A percentile compares a stretch with the other conserved stretches of the same genome.
Evolutionary conservation across 2,113 vertebrate species (phyloP).

Genomic region (Oostethus manadensis): DNA sequence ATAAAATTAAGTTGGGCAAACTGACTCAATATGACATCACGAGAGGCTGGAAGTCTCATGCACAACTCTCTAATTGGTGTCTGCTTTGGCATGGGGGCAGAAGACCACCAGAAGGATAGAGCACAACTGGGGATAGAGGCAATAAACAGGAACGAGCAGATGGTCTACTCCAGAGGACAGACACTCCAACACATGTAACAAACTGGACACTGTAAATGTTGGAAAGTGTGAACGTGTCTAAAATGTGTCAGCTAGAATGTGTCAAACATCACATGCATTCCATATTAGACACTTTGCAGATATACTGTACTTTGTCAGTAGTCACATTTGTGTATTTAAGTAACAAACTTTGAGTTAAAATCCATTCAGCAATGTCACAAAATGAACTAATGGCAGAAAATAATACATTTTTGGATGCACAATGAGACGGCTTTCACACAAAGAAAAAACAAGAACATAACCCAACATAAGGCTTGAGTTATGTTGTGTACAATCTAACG

Average conservation of each 20-base stretch:
- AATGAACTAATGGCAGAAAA: too few species aligned
- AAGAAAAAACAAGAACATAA: not conserved
- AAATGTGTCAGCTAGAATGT: not conserved
- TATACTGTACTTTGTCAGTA: not conserved
- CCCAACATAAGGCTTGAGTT: not conserved
- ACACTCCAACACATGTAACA: constrained; percentile 54
- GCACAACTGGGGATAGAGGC: constrained; percentile 69
- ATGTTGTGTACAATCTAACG: not conserved
- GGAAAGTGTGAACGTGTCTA: constrained; percentile 6
- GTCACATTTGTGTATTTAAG: too few species aligned
- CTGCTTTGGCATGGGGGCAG: constrained; percentile 69
- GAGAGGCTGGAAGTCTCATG: constrained; percentile 61
- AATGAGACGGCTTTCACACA: not conserved
- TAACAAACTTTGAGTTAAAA: too few species aligned
- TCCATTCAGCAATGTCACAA: too few species aligned
- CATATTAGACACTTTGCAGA: not conserved
- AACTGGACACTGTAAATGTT: constrained; percentile 60
- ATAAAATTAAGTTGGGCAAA: constrained; percentile 30
- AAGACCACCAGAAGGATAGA: constrained; percentile 72
- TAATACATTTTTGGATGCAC: not conserved
- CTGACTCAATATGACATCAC: constrained; percentile 56
- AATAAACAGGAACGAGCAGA: constrained; percentile 72
- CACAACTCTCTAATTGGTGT: constrained; percentile 74
- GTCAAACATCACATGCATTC: not conserved
- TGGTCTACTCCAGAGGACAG: constrained; percentile 68